These are phyloP conservation scores for Cephus spinipes DNA, from an alignment of 2,888 invertebrate species.

Conservation along the genomic window DNA sequence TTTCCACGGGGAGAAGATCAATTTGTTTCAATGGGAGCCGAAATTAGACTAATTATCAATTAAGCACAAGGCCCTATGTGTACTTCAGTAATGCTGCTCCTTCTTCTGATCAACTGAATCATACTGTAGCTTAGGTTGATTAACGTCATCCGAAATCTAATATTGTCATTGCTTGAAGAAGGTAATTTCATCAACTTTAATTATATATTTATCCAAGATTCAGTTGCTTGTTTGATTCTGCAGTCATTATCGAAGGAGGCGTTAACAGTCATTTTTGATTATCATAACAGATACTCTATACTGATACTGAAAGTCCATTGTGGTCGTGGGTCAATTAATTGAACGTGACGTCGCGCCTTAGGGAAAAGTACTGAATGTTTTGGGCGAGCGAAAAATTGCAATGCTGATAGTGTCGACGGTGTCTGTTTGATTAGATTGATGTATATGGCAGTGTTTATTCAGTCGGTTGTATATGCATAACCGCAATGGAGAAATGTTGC, in stretches of 20 bases:
- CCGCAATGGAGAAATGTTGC: background rate
- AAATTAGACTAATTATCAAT: background rate
- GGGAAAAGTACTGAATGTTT: constrained; percentile 4
- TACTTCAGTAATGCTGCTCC: background rate
- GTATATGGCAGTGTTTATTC: background rate
- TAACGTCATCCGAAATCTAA: background rate
- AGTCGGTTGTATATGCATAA: background rate
- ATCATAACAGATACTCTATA: constrained; percentile 10
- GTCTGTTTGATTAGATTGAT: background rate
- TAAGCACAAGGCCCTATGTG: background rate
- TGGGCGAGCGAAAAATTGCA: background rate
- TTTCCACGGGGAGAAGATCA: background rate
- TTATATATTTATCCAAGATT: background rate
- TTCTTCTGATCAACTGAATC: background rate
- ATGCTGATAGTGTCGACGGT: background rate
- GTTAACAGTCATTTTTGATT: background rate
- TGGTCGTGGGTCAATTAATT: constrained; percentile 8
- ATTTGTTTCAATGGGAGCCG: background rate
- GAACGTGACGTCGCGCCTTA: background rate
- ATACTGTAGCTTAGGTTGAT: background rate
- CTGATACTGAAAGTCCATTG: constrained; percentile 61
- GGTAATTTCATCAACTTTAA: background rate
- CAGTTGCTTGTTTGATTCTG: background rate
- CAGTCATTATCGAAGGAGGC: background rate
- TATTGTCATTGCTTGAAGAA: background rate